These are phyloP conservation scores for Thysanoteuthis rhombus DNA, from an alignment of 2,888 invertebrate genomes.

Conservation along the genomic window DNA sequence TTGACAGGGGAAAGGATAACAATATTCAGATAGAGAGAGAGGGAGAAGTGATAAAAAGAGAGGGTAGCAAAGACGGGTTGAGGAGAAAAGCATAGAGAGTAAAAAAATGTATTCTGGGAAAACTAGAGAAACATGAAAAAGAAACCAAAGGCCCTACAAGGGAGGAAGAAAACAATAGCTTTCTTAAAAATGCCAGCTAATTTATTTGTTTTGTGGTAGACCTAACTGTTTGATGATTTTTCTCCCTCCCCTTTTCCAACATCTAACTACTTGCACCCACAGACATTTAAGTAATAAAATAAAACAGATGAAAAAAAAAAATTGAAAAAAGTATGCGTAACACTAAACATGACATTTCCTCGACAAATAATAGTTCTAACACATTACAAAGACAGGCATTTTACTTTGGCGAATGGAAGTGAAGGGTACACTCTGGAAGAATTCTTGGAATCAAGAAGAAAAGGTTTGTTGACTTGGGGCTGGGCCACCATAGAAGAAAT, in stretches of 20 bases:
- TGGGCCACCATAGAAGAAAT: constrained; percentile 12
- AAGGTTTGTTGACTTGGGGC: background rate
- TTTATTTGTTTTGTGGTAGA: background rate
- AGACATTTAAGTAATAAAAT: constrained; percentile 12
- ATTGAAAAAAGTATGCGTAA: background rate
- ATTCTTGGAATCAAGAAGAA: background rate
- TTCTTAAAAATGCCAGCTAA: background rate
- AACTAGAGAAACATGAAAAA: background rate
- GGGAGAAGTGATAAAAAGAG: background rate
- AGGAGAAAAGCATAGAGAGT: background rate
- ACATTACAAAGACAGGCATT: background rate
- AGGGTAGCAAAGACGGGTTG: too few relatives aligned
- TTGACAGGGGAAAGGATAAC: too few relatives aligned
- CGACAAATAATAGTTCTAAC: background rate
- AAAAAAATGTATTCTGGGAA: background rate
- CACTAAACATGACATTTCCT: constrained; percentile 12
- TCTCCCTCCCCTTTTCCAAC: too few relatives aligned
- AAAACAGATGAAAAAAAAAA: background rate
- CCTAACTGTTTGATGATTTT: too few relatives aligned
- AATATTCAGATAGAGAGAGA: too few relatives aligned
- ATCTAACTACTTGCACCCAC: background rate
- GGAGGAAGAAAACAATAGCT: background rate
- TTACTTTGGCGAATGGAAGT: background rate
- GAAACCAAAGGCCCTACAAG: background rate
- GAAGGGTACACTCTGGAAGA: background rate